A percentile compares a stretch with the other conserved stretches of the same genome.
These are phyloP conservation scores for Mus minutoides DNA, from an alignment of 2,797 vertebrate species.

Conservation along the genomic window DNA sequence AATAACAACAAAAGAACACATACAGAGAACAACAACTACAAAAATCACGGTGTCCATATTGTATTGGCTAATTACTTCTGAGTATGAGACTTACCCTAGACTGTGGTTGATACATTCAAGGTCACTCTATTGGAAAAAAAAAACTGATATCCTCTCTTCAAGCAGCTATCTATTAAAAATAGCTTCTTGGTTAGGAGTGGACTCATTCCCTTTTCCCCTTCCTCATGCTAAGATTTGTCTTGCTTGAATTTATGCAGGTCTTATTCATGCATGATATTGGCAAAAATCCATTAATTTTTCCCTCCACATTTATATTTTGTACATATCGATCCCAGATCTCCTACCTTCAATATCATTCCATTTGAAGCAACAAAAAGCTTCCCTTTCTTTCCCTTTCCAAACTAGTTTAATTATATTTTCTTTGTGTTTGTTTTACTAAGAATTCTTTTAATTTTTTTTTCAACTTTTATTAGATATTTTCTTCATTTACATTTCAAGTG, in stretches of 20 bases:
- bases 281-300: background rate
- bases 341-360: slow-evolving; percentile 21
- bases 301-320: background rate
- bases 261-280: background rate
- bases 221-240: background rate
- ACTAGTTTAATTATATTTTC: background rate
- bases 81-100: too few relatives aligned
- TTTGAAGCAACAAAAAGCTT: background rate
- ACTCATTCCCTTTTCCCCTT: background rate
- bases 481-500: too few relatives aligned
- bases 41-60: background rate
- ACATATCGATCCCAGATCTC: background rate
- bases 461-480: too few relatives aligned
- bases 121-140: background rate
- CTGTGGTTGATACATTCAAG: background rate
- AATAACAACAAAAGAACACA: background rate
- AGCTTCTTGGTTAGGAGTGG: background rate
- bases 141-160: background rate
- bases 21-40: background rate
- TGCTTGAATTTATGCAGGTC: background rate
- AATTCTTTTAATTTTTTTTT: slow-evolving; percentile 38
- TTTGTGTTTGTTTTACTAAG: background rate
- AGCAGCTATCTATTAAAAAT: background rate
- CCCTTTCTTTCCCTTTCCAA: background rate
- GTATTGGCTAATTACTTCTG: too few relatives aligned